Conservation (phyloP, 1,140 invertebrate genomes). For the Xylocopa sonorina region DNA sequence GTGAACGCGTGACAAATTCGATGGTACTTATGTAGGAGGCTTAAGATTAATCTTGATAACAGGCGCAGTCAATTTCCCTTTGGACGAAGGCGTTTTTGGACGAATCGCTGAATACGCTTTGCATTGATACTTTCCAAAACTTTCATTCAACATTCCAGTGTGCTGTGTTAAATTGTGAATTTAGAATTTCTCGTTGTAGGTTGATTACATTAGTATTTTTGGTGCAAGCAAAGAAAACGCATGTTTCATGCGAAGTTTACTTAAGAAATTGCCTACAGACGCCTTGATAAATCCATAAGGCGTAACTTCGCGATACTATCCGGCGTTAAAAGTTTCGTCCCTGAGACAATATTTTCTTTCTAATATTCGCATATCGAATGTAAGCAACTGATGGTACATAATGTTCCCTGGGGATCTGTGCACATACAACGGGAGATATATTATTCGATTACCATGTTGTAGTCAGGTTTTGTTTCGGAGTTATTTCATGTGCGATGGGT, state of each 20-base stretch:
- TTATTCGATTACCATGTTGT: conserved; percentile 10
- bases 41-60: neutral
- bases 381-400: neutral
- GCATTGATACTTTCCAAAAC: too few species aligned
- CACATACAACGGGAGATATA: neutral
- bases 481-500: neutral
- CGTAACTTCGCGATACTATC: neutral
- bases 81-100: too few species aligned
- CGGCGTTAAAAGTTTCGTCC: neutral
- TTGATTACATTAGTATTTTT: too few species aligned
- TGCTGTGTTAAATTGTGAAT: too few species aligned
- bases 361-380: neutral
- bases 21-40: too few species aligned
- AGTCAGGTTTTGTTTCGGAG: neutral
- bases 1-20: neutral
- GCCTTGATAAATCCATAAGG: neutral
- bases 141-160: too few species aligned
- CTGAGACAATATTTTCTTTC: neutral
- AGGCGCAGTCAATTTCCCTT: too few species aligned
- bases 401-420: neutral
- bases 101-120: too few species aligned
- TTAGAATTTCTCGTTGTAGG: too few species aligned
- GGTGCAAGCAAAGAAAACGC: neutral
- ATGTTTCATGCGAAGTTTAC: neutral
- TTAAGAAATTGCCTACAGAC: neutral